phyloP scores from a whole-genome alignment of 2,888 invertebrate species.

The Hypomecis atomaria region DNA sequence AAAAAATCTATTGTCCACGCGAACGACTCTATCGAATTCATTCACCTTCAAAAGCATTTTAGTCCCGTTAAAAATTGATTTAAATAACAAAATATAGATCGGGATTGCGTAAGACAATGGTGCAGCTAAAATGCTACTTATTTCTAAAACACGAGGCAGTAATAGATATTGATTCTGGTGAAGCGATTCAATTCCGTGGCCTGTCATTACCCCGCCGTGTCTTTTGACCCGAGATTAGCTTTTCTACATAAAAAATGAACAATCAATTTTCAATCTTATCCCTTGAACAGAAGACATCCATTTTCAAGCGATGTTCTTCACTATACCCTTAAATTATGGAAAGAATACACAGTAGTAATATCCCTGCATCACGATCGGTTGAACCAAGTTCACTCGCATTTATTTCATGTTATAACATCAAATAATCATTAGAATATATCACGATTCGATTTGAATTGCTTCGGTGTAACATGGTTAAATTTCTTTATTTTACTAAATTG shows the following conservation, averaged over 20 bases:
- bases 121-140: slow-evolving; percentile 56
- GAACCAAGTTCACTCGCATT: slow-evolving; percentile 60
- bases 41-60: slow-evolving; percentile 48
- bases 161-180: slow-evolving; percentile 65
- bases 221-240: slow-evolving; percentile 71
- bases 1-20: slow-evolving; percentile 23
- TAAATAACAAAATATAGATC: slow-evolving; percentile 50
- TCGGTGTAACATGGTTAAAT: slow-evolving; percentile 44
- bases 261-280: slow-evolving; percentile 30
- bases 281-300: slow-evolving; percentile 19
- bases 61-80: slow-evolving; percentile 47
- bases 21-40: slow-evolving; percentile 41
- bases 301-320: slow-evolving; percentile 12
- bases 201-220: slow-evolving; percentile 77
- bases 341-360: slow-evolving; percentile 43
- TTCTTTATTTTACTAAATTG: slow-evolving; percentile 48
- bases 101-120: slow-evolving; percentile 62
- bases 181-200: slow-evolving; percentile 60
- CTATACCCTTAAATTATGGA: slow-evolving; percentile 18
- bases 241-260: slow-evolving; percentile 24
- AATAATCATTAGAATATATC: slow-evolving; percentile 60
- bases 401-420: slow-evolving; percentile 50
- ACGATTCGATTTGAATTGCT: slow-evolving; percentile 58
- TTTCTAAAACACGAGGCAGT: slow-evolving; percentile 51
- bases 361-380: slow-evolving; percentile 56